Evolutionary conservation across 2,888 invertebrate species (phyloP), one percentile per base, ranked within the genome.

Genomic region (Phanerotoma sp.): DNA sequence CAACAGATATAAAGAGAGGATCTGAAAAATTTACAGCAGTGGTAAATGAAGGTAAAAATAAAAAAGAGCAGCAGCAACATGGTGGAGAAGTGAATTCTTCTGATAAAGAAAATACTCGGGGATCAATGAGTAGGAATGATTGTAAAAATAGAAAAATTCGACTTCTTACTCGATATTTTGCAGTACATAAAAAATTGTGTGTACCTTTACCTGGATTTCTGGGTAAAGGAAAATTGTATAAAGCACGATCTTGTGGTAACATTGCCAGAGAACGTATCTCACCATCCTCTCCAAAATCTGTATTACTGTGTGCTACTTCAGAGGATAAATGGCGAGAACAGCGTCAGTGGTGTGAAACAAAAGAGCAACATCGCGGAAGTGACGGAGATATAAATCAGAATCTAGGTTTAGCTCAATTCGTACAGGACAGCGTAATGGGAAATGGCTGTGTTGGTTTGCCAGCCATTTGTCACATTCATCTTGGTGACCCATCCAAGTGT

Each of bases 151-250:
- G 77, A 47, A 85, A 83, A 71, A 82, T 83, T 73, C 80, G 82
- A 16, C 77, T 87, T 63, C 78, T 87, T 38, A 85, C 85, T 41
- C 84, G 85, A 56, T 87, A 86, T 67, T 85, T 87, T 71, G 86
- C 86, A 57, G 84, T 87, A 50, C 84, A 85, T 66, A 83, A 83
- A 68, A 84, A 84, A 72, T 72, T 85, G n/a, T 85, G 83, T 70
- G 80, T 84, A 56, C 85, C 85, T 3, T 65, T 85, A 55, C 82
- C 84, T 1, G 81, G 82, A 15, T 69, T 83, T 35, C 81, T 84
- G 62, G 79, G 79, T 40, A 79, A 79, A 46, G 81, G 81, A 40
- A 79, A 83, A 3, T 71, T 85, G 35, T 84, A 85, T 68, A 84
- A 85, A 66, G 83, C 85, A 11, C 81, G 84, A 65, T 83, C 83